Base-by-base conservation (phyloP, 2,797 vertebrate species). In the Buphagus erythrorhynchus region DNA sequence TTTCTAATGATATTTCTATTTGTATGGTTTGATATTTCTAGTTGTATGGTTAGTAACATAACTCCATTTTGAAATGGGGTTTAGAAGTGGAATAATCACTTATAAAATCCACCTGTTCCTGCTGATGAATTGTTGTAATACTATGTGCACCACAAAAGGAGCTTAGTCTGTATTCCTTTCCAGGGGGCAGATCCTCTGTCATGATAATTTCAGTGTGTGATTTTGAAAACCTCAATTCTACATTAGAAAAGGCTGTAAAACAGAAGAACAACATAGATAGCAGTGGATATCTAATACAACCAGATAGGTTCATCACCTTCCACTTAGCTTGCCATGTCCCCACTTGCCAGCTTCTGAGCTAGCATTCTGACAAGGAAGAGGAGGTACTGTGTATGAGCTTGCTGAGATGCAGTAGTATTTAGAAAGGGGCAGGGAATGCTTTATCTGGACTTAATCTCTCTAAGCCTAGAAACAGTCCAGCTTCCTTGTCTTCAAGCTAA, bases 21-120 rank as follows among this genome's bases (percentile, higher is more conserved):
- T n/a, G n/a, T n/a, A n/a, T n/a, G n/a, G n/a, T n/a, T n/a, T n/a
- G n/a, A n/a, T n/a, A n/a, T n/a, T n/a, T n/a, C n/a, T 45, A 21
- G 20, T 45, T 45, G 5, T 12, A 28, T 43, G 24, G 14, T 22
- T 35, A 52, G 13, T 72, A 58, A 46, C 0, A 0, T 49, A 68
- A 58, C 13, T 45, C 24, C 10, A 26, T 61, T 89, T 77, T 78
- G 31, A 81, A 93, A 89, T 45, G 5, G 26, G 17, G 4, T 54
- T 80, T 91, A 61, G 69, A 73, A n/a, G n/a, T 74, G 40, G 12
- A 81, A 65, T 54, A 79, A 17, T 46, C 5, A 36, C n/a, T 55
- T 65, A 42, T 5, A 86, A 86, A 79, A 58, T 57, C 36, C 35
- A 65, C 8, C 6, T 88, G 7, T 62, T 91, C 5, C 11, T 43